Conservation (phyloP, 2,888 invertebrate genomes). For the Phortica magna region DNA sequence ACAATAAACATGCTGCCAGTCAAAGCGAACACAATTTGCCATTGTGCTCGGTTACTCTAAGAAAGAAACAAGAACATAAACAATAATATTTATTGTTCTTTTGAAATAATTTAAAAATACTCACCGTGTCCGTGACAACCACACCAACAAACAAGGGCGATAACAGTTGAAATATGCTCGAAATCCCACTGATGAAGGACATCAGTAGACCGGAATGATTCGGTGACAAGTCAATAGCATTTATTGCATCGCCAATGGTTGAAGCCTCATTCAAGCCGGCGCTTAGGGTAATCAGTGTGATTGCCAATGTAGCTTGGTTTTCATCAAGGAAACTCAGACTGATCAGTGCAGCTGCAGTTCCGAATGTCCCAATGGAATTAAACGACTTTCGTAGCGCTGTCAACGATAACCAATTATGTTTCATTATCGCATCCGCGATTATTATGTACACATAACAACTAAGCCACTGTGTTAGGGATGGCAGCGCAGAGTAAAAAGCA, state of each 20-base stretch:
- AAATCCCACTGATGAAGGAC: constrained; percentile 82
- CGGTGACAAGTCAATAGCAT: constrained; percentile 82
- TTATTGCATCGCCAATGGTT: constrained; percentile 77
- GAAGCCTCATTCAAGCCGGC: constrained; percentile 77
- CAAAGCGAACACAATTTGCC: constrained; percentile 86
- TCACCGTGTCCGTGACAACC: constrained; percentile 76
- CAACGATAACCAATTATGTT: constrained; percentile 74
- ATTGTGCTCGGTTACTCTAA: constrained; percentile 80
- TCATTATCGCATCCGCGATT: constrained; percentile 78
- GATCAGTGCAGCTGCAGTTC: constrained; percentile 80
- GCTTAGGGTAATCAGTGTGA: constrained; percentile 79
- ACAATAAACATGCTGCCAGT: constrained; percentile 84
- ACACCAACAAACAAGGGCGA: constrained; percentile 81
- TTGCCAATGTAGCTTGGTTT: constrained; percentile 75
- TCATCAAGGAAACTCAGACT: constrained; percentile 78
- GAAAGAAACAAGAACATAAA: background rate
- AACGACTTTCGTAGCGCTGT: constrained; percentile 65
- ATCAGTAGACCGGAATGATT: constrained; percentile 83
- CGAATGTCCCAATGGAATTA: constrained; percentile 75
- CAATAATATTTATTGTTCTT: background rate
- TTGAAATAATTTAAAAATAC: background rate
- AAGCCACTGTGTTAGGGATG: constrained; percentile 79
- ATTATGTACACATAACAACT: constrained; percentile 77
- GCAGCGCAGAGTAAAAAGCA: constrained; percentile 79
- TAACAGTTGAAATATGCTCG: constrained; percentile 81